A percentile compares a stretch with the other conserved stretches of the same genome.
phyloP scores from a whole-genome alignment of 2,113 vertebrate species.

The Gallinago paraguaiae region DNA sequence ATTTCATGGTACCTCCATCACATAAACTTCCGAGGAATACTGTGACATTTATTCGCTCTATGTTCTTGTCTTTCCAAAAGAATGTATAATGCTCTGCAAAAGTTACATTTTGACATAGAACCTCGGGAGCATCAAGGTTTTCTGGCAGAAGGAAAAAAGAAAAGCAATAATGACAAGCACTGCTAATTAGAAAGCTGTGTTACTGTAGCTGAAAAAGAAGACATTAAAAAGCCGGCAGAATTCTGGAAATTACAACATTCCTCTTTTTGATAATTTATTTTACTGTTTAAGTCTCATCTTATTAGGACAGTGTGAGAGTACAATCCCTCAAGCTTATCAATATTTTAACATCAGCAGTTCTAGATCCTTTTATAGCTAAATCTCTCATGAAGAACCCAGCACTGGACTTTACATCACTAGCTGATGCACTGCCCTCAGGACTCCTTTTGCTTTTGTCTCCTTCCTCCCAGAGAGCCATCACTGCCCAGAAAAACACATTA shows the following conservation, averaged over 20 bases:
- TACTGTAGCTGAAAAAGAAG: neutral
- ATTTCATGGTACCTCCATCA: slow-evolving; percentile 46
- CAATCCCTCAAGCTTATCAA: neutral
- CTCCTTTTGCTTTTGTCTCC: neutral
- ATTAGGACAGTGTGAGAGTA: neutral
- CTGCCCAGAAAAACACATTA: neutral
- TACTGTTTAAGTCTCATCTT: neutral
- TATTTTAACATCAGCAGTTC: neutral
- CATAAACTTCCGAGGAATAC: slow-evolving; percentile 69
- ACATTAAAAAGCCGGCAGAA: neutral
- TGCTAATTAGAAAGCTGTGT: neutral
- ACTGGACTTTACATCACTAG: neutral
- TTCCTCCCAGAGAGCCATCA: neutral
- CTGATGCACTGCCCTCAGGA: neutral
- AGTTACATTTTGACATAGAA: slow-evolving; percentile 76
- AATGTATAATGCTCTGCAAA: slow-evolving; percentile 85
- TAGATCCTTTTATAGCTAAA: neutral
- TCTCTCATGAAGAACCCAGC: neutral
- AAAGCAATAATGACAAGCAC: neutral
- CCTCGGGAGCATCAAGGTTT: neutral
- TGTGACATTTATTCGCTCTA: slow-evolving; percentile 78
- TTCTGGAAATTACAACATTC: neutral
- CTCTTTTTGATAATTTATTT: neutral
- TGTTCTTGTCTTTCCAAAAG: slow-evolving; percentile 79
- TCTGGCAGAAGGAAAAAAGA: slow-evolving; percentile 41